Evolutionary conservation across 1,140 invertebrate genomes (phyloP).

Genomic region (Ips nitidus): DNA sequence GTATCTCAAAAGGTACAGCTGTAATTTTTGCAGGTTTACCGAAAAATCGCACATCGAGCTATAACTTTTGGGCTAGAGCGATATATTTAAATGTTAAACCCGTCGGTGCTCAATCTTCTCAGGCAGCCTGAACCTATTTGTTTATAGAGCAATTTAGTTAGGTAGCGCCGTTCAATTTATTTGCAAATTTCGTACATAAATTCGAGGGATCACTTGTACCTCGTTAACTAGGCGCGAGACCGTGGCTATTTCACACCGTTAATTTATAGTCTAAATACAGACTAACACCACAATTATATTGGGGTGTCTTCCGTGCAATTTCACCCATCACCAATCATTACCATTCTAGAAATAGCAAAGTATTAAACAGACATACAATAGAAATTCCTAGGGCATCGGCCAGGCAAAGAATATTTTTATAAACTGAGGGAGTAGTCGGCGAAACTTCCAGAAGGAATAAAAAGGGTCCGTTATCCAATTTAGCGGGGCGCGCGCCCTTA

Average conservation of each 20-base stretch:
- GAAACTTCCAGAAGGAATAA: conserved; percentile 17
- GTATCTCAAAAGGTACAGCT: too few relatives aligned
- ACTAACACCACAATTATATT: conserved; percentile 26
- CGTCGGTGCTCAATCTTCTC: conserved; percentile 24
- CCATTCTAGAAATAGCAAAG: neutral
- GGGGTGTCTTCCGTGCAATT: conserved; percentile 12
- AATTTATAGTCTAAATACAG: conserved; percentile 26
- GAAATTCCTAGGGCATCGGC: too few relatives aligned
- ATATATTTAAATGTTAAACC: conserved; percentile 20
- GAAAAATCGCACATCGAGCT: too few relatives aligned
- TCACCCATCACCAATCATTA: neutral
- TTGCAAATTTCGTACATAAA: conserved; percentile 38
- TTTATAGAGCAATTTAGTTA: conserved; percentile 37
- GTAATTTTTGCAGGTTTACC: too few relatives aligned
- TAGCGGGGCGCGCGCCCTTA: conserved; percentile 43
- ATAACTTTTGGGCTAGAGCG: neutral
- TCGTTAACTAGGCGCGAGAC: conserved; percentile 37
- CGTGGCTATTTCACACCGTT: conserved; percentile 34
- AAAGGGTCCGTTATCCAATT: conserved; percentile 46
- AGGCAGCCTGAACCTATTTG: conserved; percentile 33
- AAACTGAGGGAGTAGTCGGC: conserved; percentile 33
- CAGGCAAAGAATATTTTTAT: conserved; percentile 35
- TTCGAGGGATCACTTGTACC: conserved; percentile 36
- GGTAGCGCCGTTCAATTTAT: conserved; percentile 35
- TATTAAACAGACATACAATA: neutral